Evolutionary conservation across 2,113 vertebrate species (phyloP), one percentile per base, ranked within the genome.

Genomic region (Nothocercus julius): DNA sequence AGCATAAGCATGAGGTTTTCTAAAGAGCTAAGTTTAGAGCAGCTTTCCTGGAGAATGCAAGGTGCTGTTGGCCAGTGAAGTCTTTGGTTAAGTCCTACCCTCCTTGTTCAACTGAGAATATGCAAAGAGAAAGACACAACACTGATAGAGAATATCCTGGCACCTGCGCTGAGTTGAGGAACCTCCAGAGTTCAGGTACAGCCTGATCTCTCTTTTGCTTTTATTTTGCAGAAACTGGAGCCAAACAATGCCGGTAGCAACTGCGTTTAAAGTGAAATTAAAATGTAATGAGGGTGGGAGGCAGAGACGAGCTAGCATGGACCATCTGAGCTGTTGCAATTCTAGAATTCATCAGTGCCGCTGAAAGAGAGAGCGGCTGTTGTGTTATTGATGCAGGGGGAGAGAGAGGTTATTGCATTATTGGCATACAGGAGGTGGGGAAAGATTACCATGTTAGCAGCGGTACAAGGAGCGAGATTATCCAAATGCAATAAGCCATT

Each of bases 321-420:
- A 75, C 92, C 95, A 92, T 94, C 92, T 94, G 94, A 97, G 91
- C 94, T 94, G 93, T 94, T 95, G 96, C 95, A 90, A 54, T 95
- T 84, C 82, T 59, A 21, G 93, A 96, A 95, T 95, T 92, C 92
- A 90, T 93, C 87, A 95, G 89, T 45, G 76, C 84, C 0, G 24
- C 90, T 13, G 93, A 89, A 72, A 94, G 91, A 0, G 90, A n/a
- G 85, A 86, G 92, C 44, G 92, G 90, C 90, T 94, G 87, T 58
- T 89, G 90, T 81, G 92, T 93, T 96, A 92, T 77, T 81, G 92
- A 91, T 94, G 88, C 87, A 78, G 76, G 90, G 76, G 25, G 85
- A 89, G 85, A 90, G 81, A 10, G 61, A 72, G 92, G 92, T 93
- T 92, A 96, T 85, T 95, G 92, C 93, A 95, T 97, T 95, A 92